Base-by-base conservation (phyloP, 2,888 invertebrate species). In the Ophraella communa region DNA sequence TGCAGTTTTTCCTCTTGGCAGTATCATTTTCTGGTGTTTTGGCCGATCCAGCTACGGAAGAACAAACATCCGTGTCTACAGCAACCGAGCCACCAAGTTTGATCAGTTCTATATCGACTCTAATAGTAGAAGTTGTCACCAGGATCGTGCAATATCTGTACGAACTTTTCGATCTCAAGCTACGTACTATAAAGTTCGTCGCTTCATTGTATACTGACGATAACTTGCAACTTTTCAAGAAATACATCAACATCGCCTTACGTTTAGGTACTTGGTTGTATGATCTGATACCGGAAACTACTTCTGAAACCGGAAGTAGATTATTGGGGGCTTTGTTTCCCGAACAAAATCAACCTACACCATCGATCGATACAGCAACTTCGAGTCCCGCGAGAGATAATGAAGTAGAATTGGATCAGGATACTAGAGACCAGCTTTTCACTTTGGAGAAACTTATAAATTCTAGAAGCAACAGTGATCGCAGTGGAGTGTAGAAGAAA, bases 81-180 rank as follows among this genome's bases (percentile, higher is more conserved):
- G 8, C 5, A 51, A 7, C 39, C 17, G 49, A 51, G 1, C 14
- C 23, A 2, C 8, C 49, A 3, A 17, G 17, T 8, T 17, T 27
- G 8, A 23, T 51, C 3, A 17, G 24, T 14, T 62, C 60, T 1
- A 55, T 71, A 5, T 30, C 69, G 4, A 44, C 63, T 1, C 11
- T 54, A 18, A 21, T 70, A 10, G 67, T 69, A 1, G 62, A 70
- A 4, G 61, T 49, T 45, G 24, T 68, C n/a, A 42, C 62, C 45
- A 67, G 59, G 21, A 66, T 67, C 17, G 39, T 75, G 0, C 62
- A 70, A 10, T 62, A 60, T 14, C 11, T 77, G 1, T 69, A 70
- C 39, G 72, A 76, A 35, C 7, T 74, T 1, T 60, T 76, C 11
- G 72, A 77, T 24, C 53, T 78, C 1, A 78, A 78, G 61, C 51